phyloP scores from a whole-genome alignment of 2,888 invertebrate genomes.

The Spisula solida region DNA sequence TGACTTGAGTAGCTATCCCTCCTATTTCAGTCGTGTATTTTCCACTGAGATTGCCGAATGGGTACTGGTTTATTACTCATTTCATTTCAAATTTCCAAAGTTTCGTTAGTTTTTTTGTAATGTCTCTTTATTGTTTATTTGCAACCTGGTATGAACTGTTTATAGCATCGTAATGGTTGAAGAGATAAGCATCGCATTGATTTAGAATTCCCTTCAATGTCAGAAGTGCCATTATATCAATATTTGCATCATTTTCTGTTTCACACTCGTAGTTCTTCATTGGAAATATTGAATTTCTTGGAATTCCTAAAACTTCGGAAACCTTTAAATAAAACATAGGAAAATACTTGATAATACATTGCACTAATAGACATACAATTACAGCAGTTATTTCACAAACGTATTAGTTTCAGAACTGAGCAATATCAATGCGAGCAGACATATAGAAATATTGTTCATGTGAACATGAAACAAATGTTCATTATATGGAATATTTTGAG shows the following conservation, averaged over 20 bases:
- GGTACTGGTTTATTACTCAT: no score
- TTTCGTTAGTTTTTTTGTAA: no score
- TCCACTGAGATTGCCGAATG: no score
- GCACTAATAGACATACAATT: no score
- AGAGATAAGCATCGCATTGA: constrained; percentile 32
- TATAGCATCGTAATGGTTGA: constrained; percentile 13
- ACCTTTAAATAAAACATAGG: neutral
- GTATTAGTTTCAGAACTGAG: neutral
- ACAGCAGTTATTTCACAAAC: no score
- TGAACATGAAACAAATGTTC: neutral
- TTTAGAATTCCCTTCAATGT: constrained; percentile 24
- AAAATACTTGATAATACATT: neutral
- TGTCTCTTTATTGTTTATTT: neutral
- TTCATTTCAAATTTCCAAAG: no score
- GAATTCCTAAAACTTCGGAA: constrained; percentile 4
- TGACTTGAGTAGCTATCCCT: no score
- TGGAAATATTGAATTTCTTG: constrained; percentile 24
- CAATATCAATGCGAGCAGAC: neutral
- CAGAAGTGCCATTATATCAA: constrained; percentile 24
- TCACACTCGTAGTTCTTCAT: constrained; percentile 37
- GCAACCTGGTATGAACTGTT: neutral
- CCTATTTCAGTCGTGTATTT: no score
- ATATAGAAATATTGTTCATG: neutral
- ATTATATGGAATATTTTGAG: no score
- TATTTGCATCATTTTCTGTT: neutral